Evolutionary conservation across 2,888 invertebrate species (phyloP), one percentile per base, ranked within the genome.

Genomic region (Clepsis dumicolana): DNA sequence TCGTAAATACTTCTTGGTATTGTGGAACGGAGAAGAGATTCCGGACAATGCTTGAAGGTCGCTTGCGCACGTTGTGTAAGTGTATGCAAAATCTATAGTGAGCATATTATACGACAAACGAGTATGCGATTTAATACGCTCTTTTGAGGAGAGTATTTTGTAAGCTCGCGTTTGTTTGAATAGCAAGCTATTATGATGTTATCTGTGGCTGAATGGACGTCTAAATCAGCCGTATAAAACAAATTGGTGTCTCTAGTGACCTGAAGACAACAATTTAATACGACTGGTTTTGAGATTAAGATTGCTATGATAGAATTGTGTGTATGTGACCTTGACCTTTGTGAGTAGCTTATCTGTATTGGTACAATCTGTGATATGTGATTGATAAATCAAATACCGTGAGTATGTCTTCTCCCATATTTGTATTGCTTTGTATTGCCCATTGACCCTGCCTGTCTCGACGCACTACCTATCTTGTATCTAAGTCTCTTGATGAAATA

Each of bases 41-140:
- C 21, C 48, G 48, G 48, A 48, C 48, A 48, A 48, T 21, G 48
- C 21, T 10, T 48, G 48, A 48, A 48, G 48, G 48, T 48, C 48
- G 16, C 4, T 7, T n/a, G n/a, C 41, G 21, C 12, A n/a, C n/a
- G 35, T 62, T 62, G 61, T 27, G 61, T 66, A 66, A 66, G 44
- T 63, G 24, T 27, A 66, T 56, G 59, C 65, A 52, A 54, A 64
- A 54, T 48, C 54, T 21, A 21, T 48, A 48, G 21, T 48, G 21
- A 48, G 21, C 18, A 21, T 48, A 21, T 44, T 44, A 44, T 44
- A 44, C 44, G 44, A 48, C 48, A 10, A 48, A 48, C 48, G 12
- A 21, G 64, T 32, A 48, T 48, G 44, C 44, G 56, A 64, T 61
- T 66, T 61, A 18, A 54, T 44, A 66, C 44, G 44, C 65, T 56